These are phyloP conservation scores for Tautogolabrus adspersus DNA, from an alignment of 2,113 vertebrate genomes.

Conservation along the genomic window DNA sequence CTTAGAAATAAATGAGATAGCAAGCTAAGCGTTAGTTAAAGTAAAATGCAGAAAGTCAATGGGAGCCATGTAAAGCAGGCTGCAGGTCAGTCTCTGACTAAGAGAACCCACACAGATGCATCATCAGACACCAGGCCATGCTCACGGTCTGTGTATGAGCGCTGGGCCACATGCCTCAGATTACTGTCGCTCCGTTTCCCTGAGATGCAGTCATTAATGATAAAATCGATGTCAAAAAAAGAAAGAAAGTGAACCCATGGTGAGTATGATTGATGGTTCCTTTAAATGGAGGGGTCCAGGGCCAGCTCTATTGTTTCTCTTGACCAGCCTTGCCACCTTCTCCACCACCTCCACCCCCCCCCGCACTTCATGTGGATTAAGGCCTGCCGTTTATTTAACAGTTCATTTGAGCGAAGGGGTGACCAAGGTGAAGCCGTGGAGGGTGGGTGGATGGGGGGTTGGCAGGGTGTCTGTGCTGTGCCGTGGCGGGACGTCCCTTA, in stretches of 20 bases:
- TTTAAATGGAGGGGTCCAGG: constrained; percentile 86
- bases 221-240: constrained; percentile 77
- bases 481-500: constrained; percentile 76
- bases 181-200: constrained; percentile 62
- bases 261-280: constrained; percentile 87
- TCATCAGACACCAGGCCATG: constrained; percentile 60
- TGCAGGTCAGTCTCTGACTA: neutral
- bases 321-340: constrained; percentile 65
- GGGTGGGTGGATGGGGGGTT: constrained; percentile 35
- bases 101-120: constrained; percentile 8
- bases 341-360: constrained; percentile 51
- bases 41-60: neutral
- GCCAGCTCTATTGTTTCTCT: constrained; percentile 85
- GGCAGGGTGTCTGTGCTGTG: constrained; percentile 76
- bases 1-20: neutral
- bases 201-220: constrained; percentile 85
- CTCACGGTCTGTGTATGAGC: constrained; percentile 39
- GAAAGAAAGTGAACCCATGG: constrained; percentile 80
- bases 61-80: neutral
- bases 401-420: constrained; percentile 87
- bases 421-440: constrained; percentile 80
- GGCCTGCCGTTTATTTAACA: constrained; percentile 88
- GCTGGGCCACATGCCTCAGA: constrained; percentile 69
- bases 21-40: neutral
- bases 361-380: constrained; percentile 85